phyloP scores from a whole-genome alignment of 2,113 vertebrate genomes.

The Pteropus alecto region DNA sequence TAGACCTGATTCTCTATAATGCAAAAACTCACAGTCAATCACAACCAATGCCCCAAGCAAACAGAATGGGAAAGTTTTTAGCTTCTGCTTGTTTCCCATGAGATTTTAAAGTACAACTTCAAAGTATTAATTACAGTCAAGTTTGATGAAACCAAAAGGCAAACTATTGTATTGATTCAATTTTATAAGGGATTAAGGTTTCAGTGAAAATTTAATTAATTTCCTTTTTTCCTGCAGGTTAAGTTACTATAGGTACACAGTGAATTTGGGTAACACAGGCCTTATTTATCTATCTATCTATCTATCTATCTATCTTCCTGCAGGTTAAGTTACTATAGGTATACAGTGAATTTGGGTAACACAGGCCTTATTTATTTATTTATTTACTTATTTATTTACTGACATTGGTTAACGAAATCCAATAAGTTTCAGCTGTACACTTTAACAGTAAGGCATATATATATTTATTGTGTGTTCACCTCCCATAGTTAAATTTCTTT shows the following conservation, averaged over 20 bases:
- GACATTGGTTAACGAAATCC: too few relatives aligned
- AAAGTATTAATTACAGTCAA: conserved; percentile 67
- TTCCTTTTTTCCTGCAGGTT: conserved; percentile 51
- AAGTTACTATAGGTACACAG: background rate
- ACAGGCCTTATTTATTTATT: too few relatives aligned
- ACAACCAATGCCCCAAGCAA: background rate
- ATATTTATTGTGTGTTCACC: too few relatives aligned
- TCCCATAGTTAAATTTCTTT: too few relatives aligned
- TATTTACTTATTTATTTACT: too few relatives aligned
- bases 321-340: too few relatives aligned
- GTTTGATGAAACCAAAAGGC: conserved; percentile 53
- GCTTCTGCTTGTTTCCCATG: conserved; percentile 27
- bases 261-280: conserved; percentile 21
- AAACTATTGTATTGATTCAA: conserved; percentile 50
- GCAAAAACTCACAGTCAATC: background rate
- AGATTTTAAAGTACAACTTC: conserved; percentile 59
- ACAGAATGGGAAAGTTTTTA: background rate
- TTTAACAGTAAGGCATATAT: too few relatives aligned
- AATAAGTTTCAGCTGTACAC: too few relatives aligned
- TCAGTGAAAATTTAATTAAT: conserved; percentile 69
- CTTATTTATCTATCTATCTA: background rate
- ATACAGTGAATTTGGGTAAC: too few relatives aligned
- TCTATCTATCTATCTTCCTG: background rate
- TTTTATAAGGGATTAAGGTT: conserved; percentile 36
- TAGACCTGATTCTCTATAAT: background rate